Base-by-base conservation (phyloP, 1,140 invertebrate genomes). In the Orius insidiosus region DNA sequence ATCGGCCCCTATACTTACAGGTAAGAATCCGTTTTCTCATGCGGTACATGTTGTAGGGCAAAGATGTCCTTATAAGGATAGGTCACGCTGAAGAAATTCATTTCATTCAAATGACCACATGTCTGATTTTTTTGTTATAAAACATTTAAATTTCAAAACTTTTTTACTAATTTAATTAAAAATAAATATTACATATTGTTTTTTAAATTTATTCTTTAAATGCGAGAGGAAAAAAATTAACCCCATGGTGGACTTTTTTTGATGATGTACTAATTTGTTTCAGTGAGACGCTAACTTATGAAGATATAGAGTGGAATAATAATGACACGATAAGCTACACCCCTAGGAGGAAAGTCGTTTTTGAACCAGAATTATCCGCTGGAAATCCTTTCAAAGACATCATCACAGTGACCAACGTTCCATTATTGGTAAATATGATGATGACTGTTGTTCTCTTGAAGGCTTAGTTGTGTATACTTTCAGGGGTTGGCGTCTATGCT, bases 1-100 rank as follows among this genome's bases (percentile, higher is more conserved):
- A 60, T 82, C 14, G 88, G 88, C 0, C 88, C 88, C 0, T 93
- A 88, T 59, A 76, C 78, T 10, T 93, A 88, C 63, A 74, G 76
- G 83, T 86, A 64, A 71, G 69, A 62, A 47, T 52, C 16, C 38
- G 3, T 50, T 10, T 3, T 3, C 4, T 30, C n/a, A 14, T 42
- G n/a, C n/a, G 7, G 34, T 30, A 13, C n/a, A 18, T 13, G 40
- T 13, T 13, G 40, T 11, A 11, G n/a, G 15, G 18, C 3, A 30
- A 4, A 3, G 16, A 42, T 15, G 18, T 3, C n/a, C n/a, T 13
- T 13, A 37, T 4, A 11, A 9, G 9, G 38, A 11, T 11, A 8
- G 1, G n/a, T n/a, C 5, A 11, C 11, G 11, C 5, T 2, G 8
- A 5, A 7, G 34, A 8, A 11, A 18, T 44, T 44, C 24, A n/a